A percentile compares a stretch with the other conserved stretches of the same genome.
phyloP scores from a whole-genome alignment of 2,888 invertebrate genomes.

The Gandaritis pyraliata region DNA sequence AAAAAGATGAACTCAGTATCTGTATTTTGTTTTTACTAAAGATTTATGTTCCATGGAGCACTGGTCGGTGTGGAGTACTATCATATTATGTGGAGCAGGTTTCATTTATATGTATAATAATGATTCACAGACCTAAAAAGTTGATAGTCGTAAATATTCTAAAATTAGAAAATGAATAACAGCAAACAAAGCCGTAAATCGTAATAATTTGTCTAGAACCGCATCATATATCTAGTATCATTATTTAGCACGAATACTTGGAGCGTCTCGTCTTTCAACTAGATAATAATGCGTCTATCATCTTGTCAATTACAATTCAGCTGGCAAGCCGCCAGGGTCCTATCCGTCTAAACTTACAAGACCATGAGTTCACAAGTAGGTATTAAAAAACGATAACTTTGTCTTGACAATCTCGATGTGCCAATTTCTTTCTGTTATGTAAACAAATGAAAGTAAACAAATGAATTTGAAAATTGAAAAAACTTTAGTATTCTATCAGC shows the following conservation, averaged over 20 bases:
- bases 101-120: too few relatives aligned
- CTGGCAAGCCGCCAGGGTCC: conserved; percentile 52
- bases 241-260: conserved; percentile 33
- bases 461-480: too few relatives aligned
- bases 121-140: too few relatives aligned
- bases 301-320: conserved; percentile 50
- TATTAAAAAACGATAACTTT: conserved; percentile 16
- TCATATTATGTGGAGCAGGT: too few relatives aligned
- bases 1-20: neutral
- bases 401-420: neutral
- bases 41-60: too few relatives aligned
- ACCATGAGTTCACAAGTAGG: conserved; percentile 40
- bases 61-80: too few relatives aligned
- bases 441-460: too few relatives aligned
- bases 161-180: neutral
- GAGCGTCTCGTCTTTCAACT: conserved; percentile 44
- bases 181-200: conserved; percentile 3
- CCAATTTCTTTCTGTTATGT: too few relatives aligned
- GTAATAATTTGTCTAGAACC: conserved; percentile 1
- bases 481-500: too few relatives aligned
- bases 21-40: too few relatives aligned
- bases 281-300: conserved; percentile 46
- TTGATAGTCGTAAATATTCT: too few relatives aligned
- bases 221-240: conserved; percentile 8
- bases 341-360: conserved; percentile 44